Percentiles rank a stretch among this genome's conserved stretches.
phyloP scores from a whole-genome alignment of 2,113 vertebrate genomes.

The Dendrocopos noguchii region DNA sequence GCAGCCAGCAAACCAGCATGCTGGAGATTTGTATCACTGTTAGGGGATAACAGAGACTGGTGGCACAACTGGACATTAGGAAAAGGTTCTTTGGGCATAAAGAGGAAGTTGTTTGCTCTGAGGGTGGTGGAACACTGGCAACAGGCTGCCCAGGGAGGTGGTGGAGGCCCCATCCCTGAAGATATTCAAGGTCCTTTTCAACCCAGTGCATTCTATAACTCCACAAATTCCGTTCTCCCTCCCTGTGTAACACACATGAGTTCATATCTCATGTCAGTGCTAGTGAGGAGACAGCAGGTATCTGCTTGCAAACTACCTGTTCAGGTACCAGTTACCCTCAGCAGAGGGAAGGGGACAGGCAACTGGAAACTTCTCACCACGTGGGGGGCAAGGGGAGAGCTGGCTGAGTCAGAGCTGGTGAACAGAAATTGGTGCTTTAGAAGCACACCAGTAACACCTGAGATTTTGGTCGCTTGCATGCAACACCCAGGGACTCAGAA shows the following conservation, averaged over 20 bases:
- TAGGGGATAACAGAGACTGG: background rate
- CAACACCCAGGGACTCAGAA: background rate
- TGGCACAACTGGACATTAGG: no score
- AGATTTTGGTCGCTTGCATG: background rate
- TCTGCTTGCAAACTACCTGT: background rate
- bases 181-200: no score
- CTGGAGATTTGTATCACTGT: fast-evolving
- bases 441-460: background rate
- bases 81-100: no score
- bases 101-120: no score
- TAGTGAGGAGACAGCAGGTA: background rate
- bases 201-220: no score
- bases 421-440: background rate
- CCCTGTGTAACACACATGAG: fast-evolving
- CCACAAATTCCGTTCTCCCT: background rate
- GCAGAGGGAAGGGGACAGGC: background rate
- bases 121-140: no score
- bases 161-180: no score
- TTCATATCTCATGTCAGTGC: fast-evolving
- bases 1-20: fast-evolving
- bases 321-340: background rate
- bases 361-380: fast-evolving
- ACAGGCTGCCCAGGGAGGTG: no score
- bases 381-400: background rate
- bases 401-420: background rate